Percentiles rank a stretch among this genome's conserved stretches.
Evolutionary conservation across 2,888 invertebrate species (phyloP).

Genomic region (Amphiduros pacificus): DNA sequence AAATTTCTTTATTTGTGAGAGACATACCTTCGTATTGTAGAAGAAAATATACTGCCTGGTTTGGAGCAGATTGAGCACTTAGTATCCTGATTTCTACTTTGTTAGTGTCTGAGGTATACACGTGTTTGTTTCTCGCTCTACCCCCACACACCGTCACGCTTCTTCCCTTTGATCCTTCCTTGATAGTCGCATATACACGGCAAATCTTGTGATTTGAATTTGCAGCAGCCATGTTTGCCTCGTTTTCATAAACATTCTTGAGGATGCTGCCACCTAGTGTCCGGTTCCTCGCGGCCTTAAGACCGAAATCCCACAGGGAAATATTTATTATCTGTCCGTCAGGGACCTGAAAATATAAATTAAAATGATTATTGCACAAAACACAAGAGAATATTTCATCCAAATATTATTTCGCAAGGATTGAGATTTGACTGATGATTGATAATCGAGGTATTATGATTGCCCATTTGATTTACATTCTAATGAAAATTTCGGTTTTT

Average conservation of each 20-base stretch:
- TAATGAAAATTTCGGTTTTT: too few relatives aligned
- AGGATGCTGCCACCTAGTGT: too few relatives aligned
- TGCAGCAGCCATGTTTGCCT: neutral
- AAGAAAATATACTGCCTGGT: constrained; percentile 9
- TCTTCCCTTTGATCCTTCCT: constrained; percentile 4
- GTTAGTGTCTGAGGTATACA: constrained; percentile 15
- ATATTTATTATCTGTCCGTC: neutral
- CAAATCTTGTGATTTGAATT: neutral
- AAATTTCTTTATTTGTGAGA: too few relatives aligned
- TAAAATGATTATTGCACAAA: too few relatives aligned
- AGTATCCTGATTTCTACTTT: constrained; percentile 11
- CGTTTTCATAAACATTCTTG: too few relatives aligned
- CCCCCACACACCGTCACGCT: constrained; percentile 14
- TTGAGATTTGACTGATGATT: too few relatives aligned
- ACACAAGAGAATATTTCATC: too few relatives aligned
- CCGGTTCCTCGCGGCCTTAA: neutral
- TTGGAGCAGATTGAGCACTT: neutral
- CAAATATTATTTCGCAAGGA: too few relatives aligned
- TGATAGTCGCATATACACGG: constrained; percentile 14
- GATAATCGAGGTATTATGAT: too few relatives aligned
- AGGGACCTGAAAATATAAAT: constrained; percentile 2
- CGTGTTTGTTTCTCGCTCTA: neutral
- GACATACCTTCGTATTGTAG: constrained; percentile 14
- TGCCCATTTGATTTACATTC: too few relatives aligned
- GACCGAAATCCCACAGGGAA: neutral